Evolutionary conservation across 2,888 invertebrate species (phyloP).

Genomic region (Protophormia terraenovae): DNA sequence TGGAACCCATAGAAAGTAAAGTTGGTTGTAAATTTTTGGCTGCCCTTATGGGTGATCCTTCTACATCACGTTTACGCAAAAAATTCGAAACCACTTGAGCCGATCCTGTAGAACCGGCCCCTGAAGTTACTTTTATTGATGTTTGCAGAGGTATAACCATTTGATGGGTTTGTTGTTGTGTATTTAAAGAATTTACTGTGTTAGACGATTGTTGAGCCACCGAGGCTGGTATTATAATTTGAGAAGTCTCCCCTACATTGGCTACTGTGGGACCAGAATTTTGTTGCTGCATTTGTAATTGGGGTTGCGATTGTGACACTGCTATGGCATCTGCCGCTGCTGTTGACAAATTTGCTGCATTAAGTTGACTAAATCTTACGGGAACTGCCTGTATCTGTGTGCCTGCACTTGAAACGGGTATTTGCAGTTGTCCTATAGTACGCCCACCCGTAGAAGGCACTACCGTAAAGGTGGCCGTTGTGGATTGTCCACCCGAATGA

Average conservation of each 20-base stretch:
- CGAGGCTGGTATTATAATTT: conserved; percentile 68
- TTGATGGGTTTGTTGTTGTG: conserved; percentile 74
- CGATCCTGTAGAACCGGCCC: conserved; percentile 59
- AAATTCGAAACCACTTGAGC: conserved; percentile 83
- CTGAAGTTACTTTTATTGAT: conserved; percentile 78
- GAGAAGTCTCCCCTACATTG: conserved; percentile 44
- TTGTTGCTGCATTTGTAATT: conserved; percentile 64
- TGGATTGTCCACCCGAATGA: conserved; percentile 72
- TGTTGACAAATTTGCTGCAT: conserved; percentile 63
- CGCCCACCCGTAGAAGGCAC: conserved; percentile 76
- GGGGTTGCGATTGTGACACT: conserved; percentile 62
- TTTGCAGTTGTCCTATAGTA: conserved; percentile 77
- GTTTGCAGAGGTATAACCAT: conserved; percentile 79
- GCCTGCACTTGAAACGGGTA: conserved; percentile 73
- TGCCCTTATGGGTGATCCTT: conserved; percentile 85
- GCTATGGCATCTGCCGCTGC: conserved; percentile 54
- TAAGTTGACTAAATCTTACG: conserved; percentile 75
- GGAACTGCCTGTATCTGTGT: conserved; percentile 76
- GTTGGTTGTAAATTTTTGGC: conserved; percentile 84
- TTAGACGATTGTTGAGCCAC: conserved; percentile 30
- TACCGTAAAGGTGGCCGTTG: conserved; percentile 80
- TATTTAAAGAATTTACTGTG: conserved; percentile 29
- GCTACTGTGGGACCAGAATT: background rate
- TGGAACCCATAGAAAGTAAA: conserved; percentile 77
- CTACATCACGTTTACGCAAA: conserved; percentile 92